Evolutionary conservation across 2,113 vertebrate genomes (phyloP).

Genomic region (Podocnemis expansa): DNA sequence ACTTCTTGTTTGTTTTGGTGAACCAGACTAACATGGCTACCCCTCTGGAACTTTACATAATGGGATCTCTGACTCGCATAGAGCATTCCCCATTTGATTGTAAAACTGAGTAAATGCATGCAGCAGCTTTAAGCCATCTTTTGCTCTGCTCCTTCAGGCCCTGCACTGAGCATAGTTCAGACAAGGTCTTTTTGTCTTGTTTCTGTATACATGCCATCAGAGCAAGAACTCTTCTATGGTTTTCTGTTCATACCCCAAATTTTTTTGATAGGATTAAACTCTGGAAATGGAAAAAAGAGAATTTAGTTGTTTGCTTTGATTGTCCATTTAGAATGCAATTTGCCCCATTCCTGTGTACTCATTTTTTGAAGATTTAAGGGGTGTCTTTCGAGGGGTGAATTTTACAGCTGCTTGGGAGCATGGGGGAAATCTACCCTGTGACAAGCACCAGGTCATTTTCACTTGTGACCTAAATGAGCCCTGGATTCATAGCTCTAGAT

Average conservation of each 20-base stretch:
- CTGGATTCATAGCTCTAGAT: neutral
- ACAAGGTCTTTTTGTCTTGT: neutral
- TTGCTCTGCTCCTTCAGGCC: neutral
- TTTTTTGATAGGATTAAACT: neutral
- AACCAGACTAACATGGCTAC: no score
- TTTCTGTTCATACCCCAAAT: neutral
- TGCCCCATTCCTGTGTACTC: neutral
- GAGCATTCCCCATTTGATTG: fast-evolving
- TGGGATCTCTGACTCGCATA: neutral
- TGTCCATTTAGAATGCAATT: neutral
- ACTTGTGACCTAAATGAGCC: neutral
- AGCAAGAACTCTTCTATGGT: neutral
- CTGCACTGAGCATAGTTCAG: neutral
- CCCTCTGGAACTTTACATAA: no score
- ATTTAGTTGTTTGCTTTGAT: neutral
- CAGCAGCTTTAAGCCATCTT: neutral
- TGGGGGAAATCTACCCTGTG: neutral
- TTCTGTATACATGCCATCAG: neutral
- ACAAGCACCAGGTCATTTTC: neutral
- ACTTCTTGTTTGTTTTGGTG: no score
- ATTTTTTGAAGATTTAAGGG: neutral
- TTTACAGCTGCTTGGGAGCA: neutral
- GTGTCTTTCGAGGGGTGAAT: neutral
- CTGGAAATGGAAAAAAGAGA: neutral
- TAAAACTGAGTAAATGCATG: neutral